Evolutionary conservation across 2,113 vertebrate genomes (phyloP).

Genomic region (Rhegmatorhina hoffmannsi): DNA sequence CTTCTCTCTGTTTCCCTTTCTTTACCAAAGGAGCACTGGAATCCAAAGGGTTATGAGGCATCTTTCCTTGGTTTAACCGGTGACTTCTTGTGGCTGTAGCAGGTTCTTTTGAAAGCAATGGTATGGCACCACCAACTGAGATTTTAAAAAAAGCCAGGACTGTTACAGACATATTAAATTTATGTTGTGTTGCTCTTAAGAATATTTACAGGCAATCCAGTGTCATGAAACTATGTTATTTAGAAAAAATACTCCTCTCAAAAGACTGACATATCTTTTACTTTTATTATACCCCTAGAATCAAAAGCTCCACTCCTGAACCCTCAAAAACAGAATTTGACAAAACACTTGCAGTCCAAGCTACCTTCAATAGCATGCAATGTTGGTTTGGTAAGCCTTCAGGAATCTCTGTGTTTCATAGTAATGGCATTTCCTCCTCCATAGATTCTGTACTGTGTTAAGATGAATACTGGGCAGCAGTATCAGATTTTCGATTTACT

Average conservation of each 20-base stretch:
- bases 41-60: constrained; percentile 95
- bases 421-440: neutral
- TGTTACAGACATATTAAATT: neutral
- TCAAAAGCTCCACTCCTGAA: neutral
- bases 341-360: neutral
- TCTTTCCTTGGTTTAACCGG: constrained; percentile 77
- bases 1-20: constrained; percentile 95
- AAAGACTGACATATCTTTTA: neutral
- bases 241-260: neutral
- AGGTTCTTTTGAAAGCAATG: constrained; percentile 85
- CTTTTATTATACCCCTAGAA: neutral
- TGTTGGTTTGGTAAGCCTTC: neutral
- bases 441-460: neutral
- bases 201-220: neutral
- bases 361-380: neutral
- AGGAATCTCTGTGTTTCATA: neutral
- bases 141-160: neutral
- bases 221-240: neutral
- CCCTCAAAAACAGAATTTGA: neutral
- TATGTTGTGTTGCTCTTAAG: neutral
- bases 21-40: constrained; percentile 94
- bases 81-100: constrained; percentile 72
- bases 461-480: neutral
- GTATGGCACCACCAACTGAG: constrained; percentile 88
- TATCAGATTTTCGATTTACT: neutral